A percentile compares a stretch with the other conserved stretches of the same genome.
These are phyloP conservation scores for Semicossyphus pulcher DNA, from an alignment of 2,113 vertebrate genomes.

Conservation along the genomic window DNA sequence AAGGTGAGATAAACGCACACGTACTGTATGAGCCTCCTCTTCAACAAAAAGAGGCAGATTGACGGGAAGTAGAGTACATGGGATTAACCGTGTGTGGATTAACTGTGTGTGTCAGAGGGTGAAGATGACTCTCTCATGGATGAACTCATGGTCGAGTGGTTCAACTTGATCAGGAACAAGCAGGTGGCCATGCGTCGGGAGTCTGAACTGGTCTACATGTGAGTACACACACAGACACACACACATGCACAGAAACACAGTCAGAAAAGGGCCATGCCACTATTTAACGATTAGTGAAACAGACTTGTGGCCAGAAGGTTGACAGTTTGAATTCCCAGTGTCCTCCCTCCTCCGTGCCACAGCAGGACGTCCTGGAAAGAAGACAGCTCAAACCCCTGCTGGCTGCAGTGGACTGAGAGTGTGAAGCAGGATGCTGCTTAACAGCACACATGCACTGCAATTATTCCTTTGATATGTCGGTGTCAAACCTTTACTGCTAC, in stretches of 20 bases:
- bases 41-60: background rate
- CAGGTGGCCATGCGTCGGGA: slow-evolving; percentile 93
- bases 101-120: slow-evolving; percentile 80
- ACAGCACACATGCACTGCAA: slow-evolving; percentile 14
- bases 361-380: slow-evolving; percentile 52
- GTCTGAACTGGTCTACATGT: slow-evolving; percentile 86
- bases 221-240: slow-evolving; percentile 45
- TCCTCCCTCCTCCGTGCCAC: slow-evolving; percentile 55
- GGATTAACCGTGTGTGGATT: slow-evolving; percentile 8
- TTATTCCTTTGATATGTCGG: background rate
- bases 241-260: slow-evolving; percentile 18
- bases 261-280: slow-evolving; percentile 48
- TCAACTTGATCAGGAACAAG: slow-evolving; percentile 94
- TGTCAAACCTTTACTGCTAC: too few species aligned
- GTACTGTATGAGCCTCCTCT: background rate
- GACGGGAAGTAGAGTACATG: background rate
- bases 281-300: slow-evolving; percentile 62
- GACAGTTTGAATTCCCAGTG: slow-evolving; percentile 78
- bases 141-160: slow-evolving; percentile 93
- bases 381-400: slow-evolving; percentile 6
- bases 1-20: slow-evolving; percentile 81
- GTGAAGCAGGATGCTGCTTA: slow-evolving; percentile 30
- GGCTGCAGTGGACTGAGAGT: slow-evolving; percentile 19
- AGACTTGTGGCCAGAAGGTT: slow-evolving; percentile 77
- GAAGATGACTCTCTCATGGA: slow-evolving; percentile 88